A percentile compares a stretch with the other conserved stretches of the same genome.
Conservation (phyloP, 2,888 invertebrate genomes). For the Dicyrtomina minuta region DNA sequence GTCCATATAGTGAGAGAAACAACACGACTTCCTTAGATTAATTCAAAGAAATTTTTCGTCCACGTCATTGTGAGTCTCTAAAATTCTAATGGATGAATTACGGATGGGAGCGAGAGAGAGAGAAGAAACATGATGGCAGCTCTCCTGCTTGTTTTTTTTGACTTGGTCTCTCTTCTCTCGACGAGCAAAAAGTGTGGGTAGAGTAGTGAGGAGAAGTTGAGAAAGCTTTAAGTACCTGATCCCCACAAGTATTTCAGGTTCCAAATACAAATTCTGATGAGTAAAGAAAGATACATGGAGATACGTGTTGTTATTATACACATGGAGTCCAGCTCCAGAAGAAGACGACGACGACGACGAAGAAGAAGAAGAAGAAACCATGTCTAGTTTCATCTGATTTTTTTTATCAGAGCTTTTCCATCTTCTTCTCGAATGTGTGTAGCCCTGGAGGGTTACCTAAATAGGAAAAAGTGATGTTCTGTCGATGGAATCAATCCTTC, state of each 20-base stretch:
- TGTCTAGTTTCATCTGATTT: constrained; percentile 29
- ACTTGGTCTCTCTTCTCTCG: too few relatives aligned
- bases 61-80: constrained; percentile 30
- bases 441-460: constrained; percentile 23
- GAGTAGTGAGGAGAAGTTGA: not conserved
- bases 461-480: constrained; percentile 26
- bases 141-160: too few relatives aligned
- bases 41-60: constrained; percentile 33
- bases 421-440: not conserved
- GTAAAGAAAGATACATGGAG: too few relatives aligned
- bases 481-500: constrained; percentile 26
- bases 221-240: too few relatives aligned
- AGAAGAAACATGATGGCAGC: not conserved
- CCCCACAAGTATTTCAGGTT: too few relatives aligned
- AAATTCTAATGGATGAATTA: constrained; percentile 32
- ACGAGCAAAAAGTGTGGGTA: not conserved
- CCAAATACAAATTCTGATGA: too few relatives aligned
- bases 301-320: too few relatives aligned
- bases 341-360: too few relatives aligned
- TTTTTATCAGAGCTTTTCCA: constrained; percentile 16
- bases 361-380: too few relatives aligned
- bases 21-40: constrained; percentile 27
- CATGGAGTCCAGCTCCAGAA: not conserved
- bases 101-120: constrained; percentile 4
- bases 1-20: not conserved